Percentiles rank a stretch among this genome's conserved stretches.
Conservation (phyloP, 2,113 vertebrate genomes). For the Phrynosoma blainvillii region DNA sequence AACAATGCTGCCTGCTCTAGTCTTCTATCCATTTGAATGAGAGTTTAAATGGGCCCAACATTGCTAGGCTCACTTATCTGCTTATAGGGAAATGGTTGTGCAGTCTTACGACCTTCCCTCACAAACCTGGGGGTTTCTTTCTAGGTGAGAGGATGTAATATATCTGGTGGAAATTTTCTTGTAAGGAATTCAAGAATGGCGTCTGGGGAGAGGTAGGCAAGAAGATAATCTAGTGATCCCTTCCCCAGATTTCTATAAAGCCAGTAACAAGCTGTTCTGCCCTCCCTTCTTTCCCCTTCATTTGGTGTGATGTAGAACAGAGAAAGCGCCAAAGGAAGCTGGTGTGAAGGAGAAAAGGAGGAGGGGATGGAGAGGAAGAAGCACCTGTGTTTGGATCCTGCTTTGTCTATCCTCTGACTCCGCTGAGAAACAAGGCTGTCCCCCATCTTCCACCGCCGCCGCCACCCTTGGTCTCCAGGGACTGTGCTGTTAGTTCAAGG, state of each 20-base stretch:
- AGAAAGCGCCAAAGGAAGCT: background rate
- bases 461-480: background rate
- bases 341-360: background rate
- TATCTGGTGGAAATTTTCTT: background rate
- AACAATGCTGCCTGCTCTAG: too few relatives aligned
- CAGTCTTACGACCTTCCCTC: background rate
- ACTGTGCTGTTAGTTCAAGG: background rate
- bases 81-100: too few relatives aligned
- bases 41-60: too few relatives aligned
- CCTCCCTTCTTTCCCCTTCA: background rate
- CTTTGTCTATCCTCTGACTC: too few relatives aligned
- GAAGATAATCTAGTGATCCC: background rate
- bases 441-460: background rate
- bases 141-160: too few relatives aligned
- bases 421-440: too few relatives aligned
- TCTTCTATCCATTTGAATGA: too few relatives aligned
- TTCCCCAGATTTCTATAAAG: background rate
- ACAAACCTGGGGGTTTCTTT: background rate
- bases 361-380: background rate
- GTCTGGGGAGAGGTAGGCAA: background rate
- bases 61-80: too few relatives aligned
- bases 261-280: background rate
- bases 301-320: background rate
- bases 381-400: background rate
- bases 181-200: background rate